phyloP scores from a whole-genome alignment of 2,113 vertebrate species.

The Amazona vittata region DNA sequence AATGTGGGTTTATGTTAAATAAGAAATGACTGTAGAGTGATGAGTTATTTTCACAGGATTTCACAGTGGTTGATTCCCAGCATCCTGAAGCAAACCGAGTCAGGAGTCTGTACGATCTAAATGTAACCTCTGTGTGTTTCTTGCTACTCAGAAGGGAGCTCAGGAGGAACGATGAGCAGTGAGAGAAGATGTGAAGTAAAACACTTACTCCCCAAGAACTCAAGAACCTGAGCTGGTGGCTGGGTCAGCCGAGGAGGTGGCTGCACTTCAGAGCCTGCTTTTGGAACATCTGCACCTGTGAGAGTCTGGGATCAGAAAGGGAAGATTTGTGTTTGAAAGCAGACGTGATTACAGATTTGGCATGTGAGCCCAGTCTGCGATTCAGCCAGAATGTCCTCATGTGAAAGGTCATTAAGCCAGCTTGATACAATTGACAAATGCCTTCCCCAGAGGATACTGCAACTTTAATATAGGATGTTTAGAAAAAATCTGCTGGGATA shows the following conservation, averaged over 20 bases:
- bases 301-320: background rate
- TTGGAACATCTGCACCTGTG: background rate
- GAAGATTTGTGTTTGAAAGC: background rate
- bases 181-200: background rate
- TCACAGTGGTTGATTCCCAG: background rate
- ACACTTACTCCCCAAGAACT: background rate
- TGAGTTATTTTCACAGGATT: background rate
- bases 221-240: background rate
- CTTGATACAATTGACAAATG: background rate
- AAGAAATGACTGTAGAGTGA: background rate
- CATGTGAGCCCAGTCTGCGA: background rate
- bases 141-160: background rate
- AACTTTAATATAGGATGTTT: slow-evolving; percentile 13
- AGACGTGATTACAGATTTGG: background rate
- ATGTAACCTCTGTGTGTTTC: background rate
- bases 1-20: background rate
- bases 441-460: background rate
- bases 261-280: background rate
- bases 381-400: background rate
- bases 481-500: slow-evolving; percentile 4
- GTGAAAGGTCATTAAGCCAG: slow-evolving; percentile 10
- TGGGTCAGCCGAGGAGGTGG: background rate
- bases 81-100: background rate
- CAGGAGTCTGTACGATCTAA: background rate
- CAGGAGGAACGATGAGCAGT: background rate